phyloP scores from a whole-genome alignment of 2,113 vertebrate species.

The Machaerirhynchus nigripectus region DNA sequence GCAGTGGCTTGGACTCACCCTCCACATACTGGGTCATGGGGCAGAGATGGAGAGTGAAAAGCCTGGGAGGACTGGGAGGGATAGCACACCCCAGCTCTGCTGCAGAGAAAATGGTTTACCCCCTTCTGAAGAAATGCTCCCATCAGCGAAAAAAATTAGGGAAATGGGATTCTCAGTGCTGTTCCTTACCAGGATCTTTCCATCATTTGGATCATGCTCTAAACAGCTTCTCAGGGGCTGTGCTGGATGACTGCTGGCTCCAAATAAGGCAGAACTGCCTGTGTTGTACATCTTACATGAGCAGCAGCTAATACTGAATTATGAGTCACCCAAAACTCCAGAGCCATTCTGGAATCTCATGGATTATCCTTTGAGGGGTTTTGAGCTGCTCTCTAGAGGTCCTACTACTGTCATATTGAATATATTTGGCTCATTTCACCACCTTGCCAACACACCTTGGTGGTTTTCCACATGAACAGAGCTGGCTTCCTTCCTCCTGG shows the following conservation, averaged over 20 bases:
- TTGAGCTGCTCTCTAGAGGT: background rate
- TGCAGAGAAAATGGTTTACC: background rate
- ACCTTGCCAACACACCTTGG: background rate
- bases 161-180: background rate
- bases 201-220: background rate
- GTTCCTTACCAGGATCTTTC: background rate
- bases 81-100: background rate
- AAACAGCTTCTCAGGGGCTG: background rate
- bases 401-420: background rate
- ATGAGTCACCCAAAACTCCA: background rate
- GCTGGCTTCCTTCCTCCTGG: background rate
- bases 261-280: background rate
- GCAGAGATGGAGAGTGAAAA: background rate
- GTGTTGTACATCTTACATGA: background rate
- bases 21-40: background rate
- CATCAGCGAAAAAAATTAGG: rapidly evolving
- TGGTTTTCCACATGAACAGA: background rate
- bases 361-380: background rate
- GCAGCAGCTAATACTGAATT: background rate
- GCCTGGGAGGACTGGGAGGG: background rate
- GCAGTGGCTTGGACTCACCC: conserved; percentile 12
- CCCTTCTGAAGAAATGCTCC: background rate
- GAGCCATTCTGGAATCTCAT: background rate
- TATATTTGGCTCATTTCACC: background rate
- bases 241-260: background rate